Base-by-base conservation (phyloP, 35 echinoderm and acorn worm genomes). In the Apostichopus japonicus region DNA sequence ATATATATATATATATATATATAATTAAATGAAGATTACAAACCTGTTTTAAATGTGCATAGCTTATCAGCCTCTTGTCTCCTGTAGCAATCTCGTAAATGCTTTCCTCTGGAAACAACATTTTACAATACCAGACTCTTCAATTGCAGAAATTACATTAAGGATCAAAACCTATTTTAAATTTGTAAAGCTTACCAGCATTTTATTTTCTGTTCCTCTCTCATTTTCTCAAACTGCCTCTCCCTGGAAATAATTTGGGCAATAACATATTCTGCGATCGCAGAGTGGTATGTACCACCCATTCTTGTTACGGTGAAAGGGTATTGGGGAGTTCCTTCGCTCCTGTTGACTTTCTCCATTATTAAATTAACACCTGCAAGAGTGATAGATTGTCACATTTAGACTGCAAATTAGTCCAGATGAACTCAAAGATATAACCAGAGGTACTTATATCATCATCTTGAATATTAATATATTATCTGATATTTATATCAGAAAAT, bases 231-330 rank as follows among this genome's bases (percentile, higher is more conserved):
- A 87, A 87, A 87, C 13, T 65, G 57, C 58, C 86, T 87, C 23
- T 87, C 86, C 13, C 17, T 53, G 4, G 86, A 87, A 24, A 87
- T 56, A 67, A 87, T 87, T 22, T 87, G 86, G 6, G 19, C 86
- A 19, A 87, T 58, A 23, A 87, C 86, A 65, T 87, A 87, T 25
- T 87, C 86, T 8, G 86, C 86, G 13, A 87, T 87, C 9, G 86
- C 58, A 5, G 86, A 62, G 15, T 56, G 53, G 24, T 65, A 71
- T 4, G 86, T 65, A 24, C 56, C 86, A 6, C 53, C 86, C 6
- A 65, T 8, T 24, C 86, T 62, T 17, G 86, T 65, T 65, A 65
- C 86, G 14, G 9, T 83, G 15, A 54, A 83, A 21, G 86, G 86
- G 11, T 21, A 58, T 54, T 86, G 56, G 6, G 78, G 78, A 8